These are phyloP conservation scores for Poicephalus gulielmi DNA, from an alignment of 2,113 vertebrate genomes.

Conservation along the genomic window DNA sequence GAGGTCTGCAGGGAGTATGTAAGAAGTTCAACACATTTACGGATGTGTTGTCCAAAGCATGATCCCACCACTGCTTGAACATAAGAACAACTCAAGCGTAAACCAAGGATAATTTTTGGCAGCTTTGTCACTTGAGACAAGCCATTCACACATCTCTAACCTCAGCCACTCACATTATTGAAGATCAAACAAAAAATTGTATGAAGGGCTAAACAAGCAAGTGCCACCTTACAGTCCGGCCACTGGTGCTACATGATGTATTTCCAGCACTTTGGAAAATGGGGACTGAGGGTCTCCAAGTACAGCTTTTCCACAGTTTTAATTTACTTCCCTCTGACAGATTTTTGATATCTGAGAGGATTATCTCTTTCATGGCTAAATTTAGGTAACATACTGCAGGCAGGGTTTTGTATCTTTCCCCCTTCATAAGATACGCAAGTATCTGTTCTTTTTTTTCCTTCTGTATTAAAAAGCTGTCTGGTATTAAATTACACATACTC, in stretches of 20 bases:
- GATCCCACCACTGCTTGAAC: background rate
- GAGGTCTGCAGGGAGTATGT: background rate
- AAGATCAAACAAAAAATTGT: background rate
- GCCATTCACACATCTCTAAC: background rate
- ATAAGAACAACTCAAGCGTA: background rate
- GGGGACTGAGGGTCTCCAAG: background rate
- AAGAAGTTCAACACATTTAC: background rate
- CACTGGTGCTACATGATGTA: background rate
- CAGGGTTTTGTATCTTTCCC: background rate
- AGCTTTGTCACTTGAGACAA: background rate
- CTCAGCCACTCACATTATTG: background rate
- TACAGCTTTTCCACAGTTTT: background rate
- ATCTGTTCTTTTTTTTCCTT: background rate
- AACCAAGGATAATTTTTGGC: background rate
- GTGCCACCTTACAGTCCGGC: background rate
- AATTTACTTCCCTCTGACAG: background rate
- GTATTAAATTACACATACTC: background rate
- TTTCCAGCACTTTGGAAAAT: background rate
- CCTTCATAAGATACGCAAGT: background rate
- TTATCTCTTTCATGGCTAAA: background rate
- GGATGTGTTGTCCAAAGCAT: background rate
- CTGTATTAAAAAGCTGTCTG: constrained; percentile 6
- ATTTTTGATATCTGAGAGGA: background rate
- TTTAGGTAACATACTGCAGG: background rate
- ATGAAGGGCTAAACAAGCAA: background rate